Evolutionary conservation across 1,140 invertebrate species (phyloP), one percentile per base, ranked within the genome.

Genomic region (Batillaria attramentaria): DNA sequence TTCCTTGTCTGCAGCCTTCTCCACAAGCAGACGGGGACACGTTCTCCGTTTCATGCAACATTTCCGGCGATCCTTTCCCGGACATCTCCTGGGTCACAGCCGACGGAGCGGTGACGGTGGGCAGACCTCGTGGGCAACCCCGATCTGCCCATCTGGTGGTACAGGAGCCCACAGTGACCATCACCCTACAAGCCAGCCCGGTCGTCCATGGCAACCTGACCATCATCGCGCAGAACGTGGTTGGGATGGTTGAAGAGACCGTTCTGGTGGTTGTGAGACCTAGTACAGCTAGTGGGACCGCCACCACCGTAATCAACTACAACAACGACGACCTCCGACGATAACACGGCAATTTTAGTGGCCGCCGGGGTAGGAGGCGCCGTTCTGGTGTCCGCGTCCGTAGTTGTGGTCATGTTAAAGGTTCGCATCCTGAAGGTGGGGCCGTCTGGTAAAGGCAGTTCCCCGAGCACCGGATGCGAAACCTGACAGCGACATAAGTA

Each of bases 221-320:
- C 68, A 46, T 70, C 68, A 70, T 46, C 39, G 68, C 68, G 68
- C 68, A 70, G 68, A 70, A 70, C 68, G 42, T 46, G 41, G 43
- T 46, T 42, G 68, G 68, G n/a, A 46, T 1, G 31, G 68, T 24
- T 28, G 10, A 20, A 6, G 42, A 46, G 8, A 70, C 43, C 31
- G 50, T 70, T 31, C 41, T 13, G 24, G 28, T 70, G n/a, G 8
- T 70, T 13, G 39, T 46, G n/a, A 39, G 50, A 3, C 20, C 41
- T 31, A 13, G 13, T 20, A 3, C 28, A 24, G 50, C 68, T 13
- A n/a, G n/a, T n/a, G n/a, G n/a, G n/a, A 70, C 68, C 41, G 50
- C 68, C 20, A 70, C 68, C 41, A 46, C 41, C n/a, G n/a, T n/a
- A n/a, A 8, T 31, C 68, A n/a, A 46, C 42, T 6, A 43, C 68